A percentile compares a stretch with the other conserved stretches of the same genome.
Evolutionary conservation across 2,113 vertebrate species (phyloP).

Genomic region (Prietella phreatophila): DNA sequence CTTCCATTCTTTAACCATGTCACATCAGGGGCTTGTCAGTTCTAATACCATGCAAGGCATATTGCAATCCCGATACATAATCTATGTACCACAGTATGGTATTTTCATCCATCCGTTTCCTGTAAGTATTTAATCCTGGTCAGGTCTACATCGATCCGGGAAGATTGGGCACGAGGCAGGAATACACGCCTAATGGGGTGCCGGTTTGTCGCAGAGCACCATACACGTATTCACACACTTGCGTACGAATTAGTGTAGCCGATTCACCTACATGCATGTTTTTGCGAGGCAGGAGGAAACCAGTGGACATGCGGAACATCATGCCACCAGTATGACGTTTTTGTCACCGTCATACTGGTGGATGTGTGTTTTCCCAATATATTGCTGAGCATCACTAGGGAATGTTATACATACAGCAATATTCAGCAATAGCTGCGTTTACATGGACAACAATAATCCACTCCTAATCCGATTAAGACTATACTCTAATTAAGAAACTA

Average conservation of each 20-base stretch:
- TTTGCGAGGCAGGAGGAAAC: not conserved
- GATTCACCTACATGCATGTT: not conserved
- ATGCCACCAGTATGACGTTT: not conserved
- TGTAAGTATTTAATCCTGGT: not conserved
- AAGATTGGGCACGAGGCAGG: not conserved
- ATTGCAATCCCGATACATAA: not conserved
- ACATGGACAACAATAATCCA: no score
- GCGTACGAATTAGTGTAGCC: not conserved
- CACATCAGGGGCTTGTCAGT: not conserved
- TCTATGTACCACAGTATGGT: not conserved
- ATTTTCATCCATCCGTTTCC: not conserved
- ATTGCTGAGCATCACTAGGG: no score
- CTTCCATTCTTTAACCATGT: not conserved
- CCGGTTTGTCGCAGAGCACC: not conserved
- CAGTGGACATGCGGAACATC: not conserved
- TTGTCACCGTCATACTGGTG: not conserved
- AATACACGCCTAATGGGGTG: not conserved
- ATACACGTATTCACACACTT: not conserved
- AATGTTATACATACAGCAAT: not conserved
- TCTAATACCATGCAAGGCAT: not conserved
- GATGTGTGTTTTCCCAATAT: not conserved
- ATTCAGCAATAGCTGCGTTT: no score
- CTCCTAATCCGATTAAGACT: no score
- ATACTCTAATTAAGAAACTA: no score
- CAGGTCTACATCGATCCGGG: not conserved